These are phyloP conservation scores for Atopsyche davidsoni DNA, from an alignment of 1,140 invertebrate species.

Conservation along the genomic window DNA sequence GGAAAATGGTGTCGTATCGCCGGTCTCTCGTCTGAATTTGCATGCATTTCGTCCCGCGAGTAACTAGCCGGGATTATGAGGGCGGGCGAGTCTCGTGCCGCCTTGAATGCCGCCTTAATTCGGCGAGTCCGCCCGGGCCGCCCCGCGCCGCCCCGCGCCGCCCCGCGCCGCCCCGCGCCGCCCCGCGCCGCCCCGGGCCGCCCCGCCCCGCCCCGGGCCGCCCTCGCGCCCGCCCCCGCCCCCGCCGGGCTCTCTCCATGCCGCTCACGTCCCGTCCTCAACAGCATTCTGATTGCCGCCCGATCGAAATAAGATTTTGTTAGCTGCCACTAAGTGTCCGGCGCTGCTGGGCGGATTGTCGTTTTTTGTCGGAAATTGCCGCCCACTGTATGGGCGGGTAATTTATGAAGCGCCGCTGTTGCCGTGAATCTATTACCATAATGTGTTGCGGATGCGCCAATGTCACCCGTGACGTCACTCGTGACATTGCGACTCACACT, in stretches of 20 bases:
- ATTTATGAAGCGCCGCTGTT: constrained; percentile 15
- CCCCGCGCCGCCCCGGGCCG: constrained; percentile 4
- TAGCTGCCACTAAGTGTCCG: constrained; percentile 41
- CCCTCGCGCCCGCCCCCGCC: constrained; percentile 2
- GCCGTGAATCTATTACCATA: background rate
- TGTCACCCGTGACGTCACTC: too few species aligned
- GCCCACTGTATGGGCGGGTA: constrained; percentile 25
- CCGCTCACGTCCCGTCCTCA: constrained; percentile 48
- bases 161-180: constrained; percentile 1
- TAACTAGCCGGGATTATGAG: constrained; percentile 26
- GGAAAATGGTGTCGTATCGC: too few species aligned
- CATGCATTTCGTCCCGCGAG: constrained; percentile 24
- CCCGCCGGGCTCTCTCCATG: constrained; percentile 29
- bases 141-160: background rate
- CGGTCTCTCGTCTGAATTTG: too few species aligned
- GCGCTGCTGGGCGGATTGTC: constrained; percentile 21
- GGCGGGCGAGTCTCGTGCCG: too few species aligned
- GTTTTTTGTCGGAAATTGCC: constrained; percentile 28
- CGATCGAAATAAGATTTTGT: constrained; percentile 51
- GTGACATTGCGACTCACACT: too few species aligned
- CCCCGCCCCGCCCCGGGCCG: background rate
- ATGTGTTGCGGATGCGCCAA: too few species aligned
- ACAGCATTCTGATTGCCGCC: constrained; percentile 49
- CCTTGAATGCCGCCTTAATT: constrained; percentile 27
- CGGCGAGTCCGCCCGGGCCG: constrained; percentile 7